phyloP scores from a whole-genome alignment of 2,888 invertebrate species.

The Mycalesis mineus region DNA sequence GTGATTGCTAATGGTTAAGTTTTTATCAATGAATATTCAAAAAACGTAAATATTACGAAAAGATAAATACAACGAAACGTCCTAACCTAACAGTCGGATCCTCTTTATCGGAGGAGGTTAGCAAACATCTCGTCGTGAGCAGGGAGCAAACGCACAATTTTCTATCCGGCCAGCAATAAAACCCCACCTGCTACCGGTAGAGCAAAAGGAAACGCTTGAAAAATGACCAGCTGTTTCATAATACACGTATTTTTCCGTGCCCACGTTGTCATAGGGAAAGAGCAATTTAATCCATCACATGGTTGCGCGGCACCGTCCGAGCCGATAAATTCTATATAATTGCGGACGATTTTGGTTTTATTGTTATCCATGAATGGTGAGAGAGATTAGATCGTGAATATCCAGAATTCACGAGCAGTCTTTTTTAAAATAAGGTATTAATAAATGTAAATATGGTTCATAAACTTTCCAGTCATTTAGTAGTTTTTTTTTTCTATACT shows the following conservation, averaged over 20 bases:
- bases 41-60: slow-evolving; percentile 29
- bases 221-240: slow-evolving; percentile 78
- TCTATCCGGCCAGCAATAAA: slow-evolving; percentile 38
- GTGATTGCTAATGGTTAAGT: slow-evolving; percentile 19
- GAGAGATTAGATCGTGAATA: slow-evolving; percentile 50
- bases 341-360: slow-evolving; percentile 70
- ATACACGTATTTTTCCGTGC: slow-evolving; percentile 75
- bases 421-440: no score
- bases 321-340: slow-evolving; percentile 75
- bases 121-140: slow-evolving; percentile 55
- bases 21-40: slow-evolving; percentile 1
- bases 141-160: slow-evolving; percentile 64
- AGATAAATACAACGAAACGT: slow-evolving; percentile 43
- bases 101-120: slow-evolving; percentile 61
- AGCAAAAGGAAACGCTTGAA: slow-evolving; percentile 78
- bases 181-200: slow-evolving; percentile 57
- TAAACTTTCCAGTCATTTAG: no score
- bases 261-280: slow-evolving; percentile 77
- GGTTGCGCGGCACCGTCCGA: slow-evolving; percentile 59
- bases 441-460: no score
- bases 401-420: slow-evolving; percentile 3
- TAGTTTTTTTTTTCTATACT: no score
- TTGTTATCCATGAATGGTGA: slow-evolving; percentile 55
- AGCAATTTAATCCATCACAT: slow-evolving; percentile 79
- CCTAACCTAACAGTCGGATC: slow-evolving; percentile 64